These are phyloP conservation scores for Ethmia dodecea DNA, from an alignment of 2,888 invertebrate species.

Conservation along the genomic window DNA sequence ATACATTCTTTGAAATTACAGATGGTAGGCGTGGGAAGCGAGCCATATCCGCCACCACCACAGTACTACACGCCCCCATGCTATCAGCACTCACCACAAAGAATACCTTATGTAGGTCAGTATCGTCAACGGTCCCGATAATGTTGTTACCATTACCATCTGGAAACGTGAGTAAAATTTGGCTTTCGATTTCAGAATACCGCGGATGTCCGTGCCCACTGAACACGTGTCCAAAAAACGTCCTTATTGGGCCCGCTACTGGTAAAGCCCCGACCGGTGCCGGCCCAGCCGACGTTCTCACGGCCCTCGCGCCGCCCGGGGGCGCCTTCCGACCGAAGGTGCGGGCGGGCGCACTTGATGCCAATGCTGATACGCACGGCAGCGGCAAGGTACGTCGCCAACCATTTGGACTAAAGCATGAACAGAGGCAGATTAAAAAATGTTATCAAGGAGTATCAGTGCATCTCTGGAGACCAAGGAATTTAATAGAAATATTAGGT, in stretches of 20 bases:
- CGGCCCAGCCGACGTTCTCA: constrained; percentile 68
- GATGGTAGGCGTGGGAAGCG: constrained; percentile 67
- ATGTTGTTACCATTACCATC: too few relatives aligned
- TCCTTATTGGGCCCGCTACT: constrained; percentile 98
- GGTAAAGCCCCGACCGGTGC: constrained; percentile 92
- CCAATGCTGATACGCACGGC: constrained; percentile 60
- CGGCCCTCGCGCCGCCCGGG: constrained; percentile 66
- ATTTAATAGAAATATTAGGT: too few relatives aligned
- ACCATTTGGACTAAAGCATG: not conserved
- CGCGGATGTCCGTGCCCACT: constrained; percentile 91
- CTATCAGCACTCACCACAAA: constrained; percentile 78
- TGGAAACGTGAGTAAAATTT: too few relatives aligned
- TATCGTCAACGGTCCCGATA: too few relatives aligned
- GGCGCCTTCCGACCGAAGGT: constrained; percentile 73
- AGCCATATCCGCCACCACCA: constrained; percentile 69
- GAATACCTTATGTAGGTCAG: constrained; percentile 82
- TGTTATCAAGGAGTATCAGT: too few relatives aligned
- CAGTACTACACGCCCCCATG: constrained; percentile 69
- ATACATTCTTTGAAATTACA: too few relatives aligned
- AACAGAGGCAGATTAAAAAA: too few relatives aligned
- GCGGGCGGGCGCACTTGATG: constrained; percentile 64
- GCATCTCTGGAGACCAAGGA: too few relatives aligned
- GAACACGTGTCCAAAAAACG: constrained; percentile 98
- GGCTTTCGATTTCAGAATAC: constrained; percentile 49
- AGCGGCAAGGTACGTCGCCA: constrained; percentile 56